Evolutionary conservation across 2,888 invertebrate genomes (phyloP).

Genomic region (Drosophila flavopinicola): DNA sequence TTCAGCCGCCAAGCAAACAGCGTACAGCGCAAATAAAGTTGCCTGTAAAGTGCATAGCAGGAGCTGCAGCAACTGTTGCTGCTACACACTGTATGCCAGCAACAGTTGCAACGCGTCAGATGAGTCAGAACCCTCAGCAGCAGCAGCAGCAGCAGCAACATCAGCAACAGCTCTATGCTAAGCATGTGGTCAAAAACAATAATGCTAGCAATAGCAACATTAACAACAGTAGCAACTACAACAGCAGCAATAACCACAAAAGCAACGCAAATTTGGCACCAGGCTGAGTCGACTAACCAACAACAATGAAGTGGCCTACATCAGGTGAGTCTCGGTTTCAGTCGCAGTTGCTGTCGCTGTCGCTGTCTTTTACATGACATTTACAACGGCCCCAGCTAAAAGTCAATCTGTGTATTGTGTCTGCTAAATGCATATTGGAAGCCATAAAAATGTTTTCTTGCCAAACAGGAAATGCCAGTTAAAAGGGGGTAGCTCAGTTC

Average conservation of each 20-base stretch:
- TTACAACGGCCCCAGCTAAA: slow-evolving; percentile 64
- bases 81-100: slow-evolving; percentile 61
- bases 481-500: slow-evolving; percentile 6
- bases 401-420: slow-evolving; percentile 76
- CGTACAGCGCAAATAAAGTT: slow-evolving; percentile 64
- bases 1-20: slow-evolving; percentile 59
- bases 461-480: slow-evolving; percentile 66
- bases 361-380: slow-evolving; percentile 55
- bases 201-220: slow-evolving; percentile 34
- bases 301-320: slow-evolving; percentile 90
- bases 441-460: slow-evolving; percentile 69
- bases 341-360: slow-evolving; percentile 20
- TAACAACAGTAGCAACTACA: slow-evolving; percentile 24
- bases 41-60: slow-evolving; percentile 54
- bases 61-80: slow-evolving; percentile 49
- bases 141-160: slow-evolving; percentile 50
- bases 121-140: slow-evolving; percentile 64
- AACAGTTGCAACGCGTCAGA: slow-evolving; percentile 75
- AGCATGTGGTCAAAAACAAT: slow-evolving; percentile 65
- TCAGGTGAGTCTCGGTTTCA: slow-evolving; percentile 88
- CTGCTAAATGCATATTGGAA: slow-evolving; percentile 61
- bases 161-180: slow-evolving; percentile 59
- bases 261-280: slow-evolving; percentile 87
- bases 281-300: slow-evolving; percentile 90
- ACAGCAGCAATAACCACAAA: slow-evolving; percentile 31